Evolutionary conservation across 2,113 vertebrate species (phyloP).

Genomic region (Podarcis raffonei): DNA sequence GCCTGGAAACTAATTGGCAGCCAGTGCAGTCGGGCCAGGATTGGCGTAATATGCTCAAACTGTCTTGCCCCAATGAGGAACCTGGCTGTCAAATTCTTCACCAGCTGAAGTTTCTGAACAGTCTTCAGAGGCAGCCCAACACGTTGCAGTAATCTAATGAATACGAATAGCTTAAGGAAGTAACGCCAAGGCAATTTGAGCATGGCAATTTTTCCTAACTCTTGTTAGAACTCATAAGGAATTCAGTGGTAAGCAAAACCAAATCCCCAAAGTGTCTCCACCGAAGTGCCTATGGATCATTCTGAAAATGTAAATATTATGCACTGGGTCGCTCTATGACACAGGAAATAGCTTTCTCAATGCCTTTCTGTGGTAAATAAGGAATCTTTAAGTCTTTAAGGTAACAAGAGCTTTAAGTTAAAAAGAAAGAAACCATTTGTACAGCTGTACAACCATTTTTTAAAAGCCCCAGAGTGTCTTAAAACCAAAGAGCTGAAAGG

Average conservation of each 20-base stretch:
- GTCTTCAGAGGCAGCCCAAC: no score
- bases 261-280: not conserved
- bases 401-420: not conserved
- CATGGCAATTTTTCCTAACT: not conserved
- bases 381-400: not conserved
- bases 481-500: not conserved
- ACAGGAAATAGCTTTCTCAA: not conserved
- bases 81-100: no score
- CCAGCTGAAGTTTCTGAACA: no score
- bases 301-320: not conserved
- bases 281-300: not conserved
- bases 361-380: not conserved
- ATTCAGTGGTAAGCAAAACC: not conserved
- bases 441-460: not conserved
- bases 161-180: not conserved
- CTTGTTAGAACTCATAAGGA: not conserved
- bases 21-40: no score
- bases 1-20: no score
- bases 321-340: not conserved
- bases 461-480: not conserved
- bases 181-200: not conserved
- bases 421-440: not conserved
- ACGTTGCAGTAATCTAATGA: no score
- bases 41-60: no score
- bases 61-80: no score